Evolutionary conservation across 2,888 invertebrate species (phyloP).

Genomic region (Parochlus steinenii): DNA sequence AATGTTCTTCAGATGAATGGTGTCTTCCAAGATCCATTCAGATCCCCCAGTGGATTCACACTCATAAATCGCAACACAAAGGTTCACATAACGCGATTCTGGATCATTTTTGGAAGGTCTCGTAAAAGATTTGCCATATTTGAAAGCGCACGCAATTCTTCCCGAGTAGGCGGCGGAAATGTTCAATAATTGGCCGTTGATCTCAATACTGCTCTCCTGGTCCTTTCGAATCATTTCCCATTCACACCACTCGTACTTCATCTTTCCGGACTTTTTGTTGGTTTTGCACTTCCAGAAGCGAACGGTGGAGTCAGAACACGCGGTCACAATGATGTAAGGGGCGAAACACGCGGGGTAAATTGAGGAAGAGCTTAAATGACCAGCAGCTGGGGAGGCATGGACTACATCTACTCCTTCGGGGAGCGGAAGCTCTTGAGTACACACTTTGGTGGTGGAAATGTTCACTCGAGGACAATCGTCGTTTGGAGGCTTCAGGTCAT

Average conservation of each 20-base stretch:
- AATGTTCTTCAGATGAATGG: conserved; percentile 84
- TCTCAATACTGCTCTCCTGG: conserved; percentile 46
- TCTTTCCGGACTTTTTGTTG: conserved; percentile 20
- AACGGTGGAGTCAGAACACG: conserved; percentile 79
- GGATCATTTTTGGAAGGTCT: conserved; percentile 57
- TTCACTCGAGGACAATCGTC: conserved; percentile 49
- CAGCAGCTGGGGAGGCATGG: conserved; percentile 88
- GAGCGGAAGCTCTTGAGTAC: conserved; percentile 72
- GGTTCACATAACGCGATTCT: conserved; percentile 70
- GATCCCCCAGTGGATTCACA: conserved; percentile 96
- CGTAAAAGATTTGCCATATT: conserved; percentile 79
- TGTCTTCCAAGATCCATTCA: conserved; percentile 90
- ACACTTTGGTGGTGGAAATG: conserved; percentile 82
- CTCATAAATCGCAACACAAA: conserved; percentile 93
- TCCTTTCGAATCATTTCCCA: conserved; percentile 76
- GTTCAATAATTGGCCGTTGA: conserved; percentile 73
- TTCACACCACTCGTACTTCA: conserved; percentile 62
- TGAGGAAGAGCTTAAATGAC: conserved; percentile 91
- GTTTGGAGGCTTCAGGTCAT: conserved; percentile 26
- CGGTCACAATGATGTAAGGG: conserved; percentile 89
- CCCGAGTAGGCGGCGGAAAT: conserved; percentile 97
- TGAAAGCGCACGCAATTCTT: conserved; percentile 92
- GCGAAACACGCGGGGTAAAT: conserved; percentile 98
- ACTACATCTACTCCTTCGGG: conserved; percentile 85
- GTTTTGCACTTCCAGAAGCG: conserved; percentile 76